Conservation (phyloP, 2,888 invertebrate species). For the Empis stercorea region DNA sequence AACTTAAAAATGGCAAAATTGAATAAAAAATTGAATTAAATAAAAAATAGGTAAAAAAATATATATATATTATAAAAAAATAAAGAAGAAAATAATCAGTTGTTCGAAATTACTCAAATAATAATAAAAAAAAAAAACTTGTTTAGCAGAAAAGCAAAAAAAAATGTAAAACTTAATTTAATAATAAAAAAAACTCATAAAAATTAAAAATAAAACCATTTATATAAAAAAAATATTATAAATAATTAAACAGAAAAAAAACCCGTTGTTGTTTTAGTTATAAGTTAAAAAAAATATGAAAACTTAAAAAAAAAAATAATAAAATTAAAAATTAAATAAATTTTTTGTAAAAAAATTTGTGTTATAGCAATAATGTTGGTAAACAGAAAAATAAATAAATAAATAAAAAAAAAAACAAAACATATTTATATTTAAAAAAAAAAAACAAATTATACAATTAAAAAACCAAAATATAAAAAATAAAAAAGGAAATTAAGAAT, state of each 20-base stretch:
- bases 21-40: slow-evolving; percentile 11
- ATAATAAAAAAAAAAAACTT: background rate
- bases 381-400: too few relatives aligned
- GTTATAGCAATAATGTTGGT: slow-evolving; percentile 14
- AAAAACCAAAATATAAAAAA: slow-evolving; percentile 14
- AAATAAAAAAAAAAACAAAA: slow-evolving; percentile 7
- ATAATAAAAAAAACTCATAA: slow-evolving; percentile 16
- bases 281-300: slow-evolving; percentile 6
- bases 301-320: slow-evolving; percentile 9
- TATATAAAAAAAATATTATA: slow-evolving; percentile 1
- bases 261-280: slow-evolving; percentile 11
- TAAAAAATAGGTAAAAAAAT: slow-evolving; percentile 9
- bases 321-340: too few relatives aligned
- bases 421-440: slow-evolving; percentile 4
- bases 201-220: slow-evolving; percentile 6
- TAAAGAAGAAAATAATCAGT: slow-evolving; percentile 6
- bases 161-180: too few relatives aligned
- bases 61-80: slow-evolving; percentile 4
- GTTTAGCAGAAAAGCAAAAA: background rate
- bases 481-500: slow-evolving; percentile 11
- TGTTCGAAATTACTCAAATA: slow-evolving; percentile 3
- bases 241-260: slow-evolving; percentile 8
- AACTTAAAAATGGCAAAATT: slow-evolving; percentile 13
- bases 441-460: slow-evolving; percentile 10
- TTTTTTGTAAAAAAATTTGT: slow-evolving; percentile 11